A percentile compares a stretch with the other conserved stretches of the same genome.
phyloP scores from a whole-genome alignment of 1,140 invertebrate species.

The Heliconius congener region DNA sequence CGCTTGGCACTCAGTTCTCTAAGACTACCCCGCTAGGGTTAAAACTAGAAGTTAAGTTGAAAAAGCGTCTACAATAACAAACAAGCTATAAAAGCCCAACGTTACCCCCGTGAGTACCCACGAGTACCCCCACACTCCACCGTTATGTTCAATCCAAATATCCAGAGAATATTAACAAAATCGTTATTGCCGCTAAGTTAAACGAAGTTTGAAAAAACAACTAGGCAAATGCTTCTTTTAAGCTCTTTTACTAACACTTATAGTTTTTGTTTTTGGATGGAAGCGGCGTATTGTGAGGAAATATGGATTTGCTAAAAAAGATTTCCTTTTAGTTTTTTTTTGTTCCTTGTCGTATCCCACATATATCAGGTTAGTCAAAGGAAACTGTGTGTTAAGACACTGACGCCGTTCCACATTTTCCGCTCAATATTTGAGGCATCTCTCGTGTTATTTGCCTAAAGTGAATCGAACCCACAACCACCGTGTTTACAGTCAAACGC shows the following conservation, averaged over 20 bases:
- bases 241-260: neutral
- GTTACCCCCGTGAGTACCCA: neutral
- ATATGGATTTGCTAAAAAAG: neutral
- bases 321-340: neutral
- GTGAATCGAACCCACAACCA: no score
- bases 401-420: no score
- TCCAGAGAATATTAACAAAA: slow-evolving; percentile 13
- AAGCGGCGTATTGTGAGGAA: neutral
- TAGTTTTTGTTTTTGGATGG: neutral
- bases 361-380: no score
- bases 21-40: no score
- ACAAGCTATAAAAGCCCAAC: neutral
- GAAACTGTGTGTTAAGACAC: no score
- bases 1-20: no score
- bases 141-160: neutral
- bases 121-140: neutral
- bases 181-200: slow-evolving; percentile 6
- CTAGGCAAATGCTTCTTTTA: neutral
- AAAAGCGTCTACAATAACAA: neutral
- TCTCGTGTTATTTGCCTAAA: no score
- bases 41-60: no score
- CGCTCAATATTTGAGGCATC: no score
- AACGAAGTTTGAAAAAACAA: slow-evolving; percentile 8
- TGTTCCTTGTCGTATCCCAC: no score
- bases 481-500: no score